Evolutionary conservation across 1,140 invertebrate genomes (phyloP).

Genomic region (Parasteatoda tepidariorum): DNA sequence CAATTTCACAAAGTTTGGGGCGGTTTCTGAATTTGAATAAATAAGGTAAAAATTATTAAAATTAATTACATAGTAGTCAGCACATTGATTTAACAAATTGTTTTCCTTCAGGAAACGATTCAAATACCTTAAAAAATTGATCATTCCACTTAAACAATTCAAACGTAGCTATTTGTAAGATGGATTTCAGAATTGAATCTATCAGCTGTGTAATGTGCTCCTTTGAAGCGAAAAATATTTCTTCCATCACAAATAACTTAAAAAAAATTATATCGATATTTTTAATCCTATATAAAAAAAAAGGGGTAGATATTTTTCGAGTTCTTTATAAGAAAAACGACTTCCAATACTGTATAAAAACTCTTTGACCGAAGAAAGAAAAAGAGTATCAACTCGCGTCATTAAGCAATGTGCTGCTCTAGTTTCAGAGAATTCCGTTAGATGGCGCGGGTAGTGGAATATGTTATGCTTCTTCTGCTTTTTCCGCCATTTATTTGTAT

Average conservation of each 20-base stretch:
- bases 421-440: constrained; percentile 10
- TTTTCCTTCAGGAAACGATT: too few species aligned
- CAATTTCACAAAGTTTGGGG: too few species aligned
- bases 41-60: too few species aligned
- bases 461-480: background rate
- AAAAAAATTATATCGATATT: background rate
- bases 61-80: too few species aligned
- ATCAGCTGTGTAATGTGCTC: background rate
- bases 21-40: too few species aligned
- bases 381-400: background rate
- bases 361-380: background rate
- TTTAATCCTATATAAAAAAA: background rate
- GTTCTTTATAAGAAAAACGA: background rate
- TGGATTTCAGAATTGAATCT: background rate
- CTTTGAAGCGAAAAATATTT: background rate
- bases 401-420: constrained; percentile 15
- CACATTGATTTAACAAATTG: too few species aligned
- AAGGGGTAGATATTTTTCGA: background rate
- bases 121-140: too few species aligned
- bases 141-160: too few species aligned
- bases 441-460: constrained; percentile 20
- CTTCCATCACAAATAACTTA: background rate
- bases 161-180: background rate
- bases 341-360: background rate
- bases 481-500: background rate